These are phyloP conservation scores for Scaptomyza tumidula DNA, from an alignment of 2,888 invertebrate genomes.

Conservation along the genomic window DNA sequence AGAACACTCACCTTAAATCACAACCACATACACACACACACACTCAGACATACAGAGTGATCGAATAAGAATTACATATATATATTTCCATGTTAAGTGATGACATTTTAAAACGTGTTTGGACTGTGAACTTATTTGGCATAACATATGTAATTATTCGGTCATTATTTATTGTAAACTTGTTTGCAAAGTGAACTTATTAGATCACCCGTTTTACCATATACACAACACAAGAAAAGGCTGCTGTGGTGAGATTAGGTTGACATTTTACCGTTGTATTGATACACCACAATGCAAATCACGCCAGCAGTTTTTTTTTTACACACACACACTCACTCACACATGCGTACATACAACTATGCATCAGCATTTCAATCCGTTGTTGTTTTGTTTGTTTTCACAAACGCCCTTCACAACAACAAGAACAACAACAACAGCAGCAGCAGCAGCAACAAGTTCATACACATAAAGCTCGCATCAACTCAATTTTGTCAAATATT, in stretches of 20 bases:
- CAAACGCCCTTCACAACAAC: conserved; percentile 6
- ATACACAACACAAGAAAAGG: not conserved
- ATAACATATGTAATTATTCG: not conserved
- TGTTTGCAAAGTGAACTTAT: not conserved
- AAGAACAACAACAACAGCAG: conserved; percentile 8
- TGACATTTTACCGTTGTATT: not conserved
- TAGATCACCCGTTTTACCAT: conserved; percentile 1
- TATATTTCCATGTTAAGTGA: not conserved
- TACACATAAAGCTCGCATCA: conserved; percentile 32
- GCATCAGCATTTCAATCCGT: conserved; percentile 23
- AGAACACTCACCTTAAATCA: not conserved
- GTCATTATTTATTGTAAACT: not conserved
- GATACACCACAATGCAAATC: not conserved
- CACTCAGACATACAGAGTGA: not conserved
- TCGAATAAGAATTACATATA: conserved; percentile 2
- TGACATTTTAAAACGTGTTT: not conserved
- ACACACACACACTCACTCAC: conserved; percentile 3
- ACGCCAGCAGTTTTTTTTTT: conserved; percentile 2
- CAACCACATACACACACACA: conserved; percentile 6
- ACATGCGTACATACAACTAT: not conserved
- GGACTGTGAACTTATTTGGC: not conserved
- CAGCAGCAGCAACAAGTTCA: conserved; percentile 27
- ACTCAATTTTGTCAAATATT: conserved; percentile 20
- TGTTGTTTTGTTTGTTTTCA: conserved; percentile 28
- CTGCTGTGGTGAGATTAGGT: not conserved